Percentiles rank a stretch among this genome's conserved stretches.
These are phyloP conservation scores for Ctenopoma multispine DNA, from an alignment of 2,797 vertebrate genomes.

Conservation along the genomic window DNA sequence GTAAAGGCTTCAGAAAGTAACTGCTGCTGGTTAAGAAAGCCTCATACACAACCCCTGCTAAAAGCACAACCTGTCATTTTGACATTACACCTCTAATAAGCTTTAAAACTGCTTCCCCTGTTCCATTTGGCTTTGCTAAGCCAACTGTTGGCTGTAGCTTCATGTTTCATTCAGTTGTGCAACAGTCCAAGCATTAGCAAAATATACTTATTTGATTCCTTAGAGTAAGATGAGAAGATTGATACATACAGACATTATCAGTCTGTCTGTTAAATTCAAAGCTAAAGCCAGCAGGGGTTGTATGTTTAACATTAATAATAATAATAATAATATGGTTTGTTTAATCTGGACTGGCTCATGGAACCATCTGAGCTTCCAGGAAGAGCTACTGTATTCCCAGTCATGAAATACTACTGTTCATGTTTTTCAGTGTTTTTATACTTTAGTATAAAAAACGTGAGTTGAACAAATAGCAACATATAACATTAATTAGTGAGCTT, in stretches of 20 bases:
- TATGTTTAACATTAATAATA: not conserved
- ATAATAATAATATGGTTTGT: not conserved
- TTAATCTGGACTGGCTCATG: not conserved
- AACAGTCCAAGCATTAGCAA: not conserved
- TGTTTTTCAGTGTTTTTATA: not conserved
- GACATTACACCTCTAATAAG: not conserved
- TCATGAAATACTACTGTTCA: no score
- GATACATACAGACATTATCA: no score
- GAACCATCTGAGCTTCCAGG: no score
- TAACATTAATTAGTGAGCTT: not conserved
- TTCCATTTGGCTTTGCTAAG: constrained; percentile 1
- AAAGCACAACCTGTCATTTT: not conserved
- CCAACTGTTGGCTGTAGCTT: not conserved
- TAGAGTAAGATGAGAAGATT: not conserved
- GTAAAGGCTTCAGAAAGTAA: constrained; percentile 4
- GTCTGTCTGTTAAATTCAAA: not conserved
- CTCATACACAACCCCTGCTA: no score
- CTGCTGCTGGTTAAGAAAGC: not conserved
- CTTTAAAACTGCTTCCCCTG: not conserved
- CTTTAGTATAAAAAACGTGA: no score
- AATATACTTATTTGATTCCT: not conserved
- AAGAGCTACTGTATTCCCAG: no score
- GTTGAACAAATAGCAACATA: not conserved
- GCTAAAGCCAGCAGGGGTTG: not conserved
- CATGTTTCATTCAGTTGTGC: not conserved